These are phyloP conservation scores for Neocrepidodera transversa DNA, from an alignment of 2,888 invertebrate species.

Conservation along the genomic window DNA sequence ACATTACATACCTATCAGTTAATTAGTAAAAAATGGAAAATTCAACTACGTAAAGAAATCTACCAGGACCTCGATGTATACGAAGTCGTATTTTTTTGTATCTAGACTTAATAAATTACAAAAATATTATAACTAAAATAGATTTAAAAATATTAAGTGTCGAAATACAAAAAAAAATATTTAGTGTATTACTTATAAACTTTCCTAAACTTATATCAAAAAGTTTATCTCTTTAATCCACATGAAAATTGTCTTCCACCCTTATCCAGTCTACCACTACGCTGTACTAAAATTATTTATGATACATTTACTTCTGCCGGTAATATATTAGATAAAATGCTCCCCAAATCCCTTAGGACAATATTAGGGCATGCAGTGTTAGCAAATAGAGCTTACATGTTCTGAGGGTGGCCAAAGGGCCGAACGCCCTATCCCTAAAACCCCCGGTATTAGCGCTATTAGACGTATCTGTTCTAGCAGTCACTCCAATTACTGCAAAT, in stretches of 20 bases:
- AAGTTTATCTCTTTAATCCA: too few relatives aligned
- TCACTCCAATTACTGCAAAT: slow-evolving; percentile 55
- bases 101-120: too few relatives aligned
- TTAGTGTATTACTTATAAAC: too few relatives aligned
- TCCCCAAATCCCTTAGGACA: slow-evolving; percentile 54
- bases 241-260: slow-evolving; percentile 13
- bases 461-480: slow-evolving; percentile 55
- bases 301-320: slow-evolving; percentile 47
- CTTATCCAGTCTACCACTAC: slow-evolving; percentile 8
- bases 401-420: slow-evolving; percentile 43
- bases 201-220: too few relatives aligned
- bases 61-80: too few relatives aligned
- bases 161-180: too few relatives aligned
- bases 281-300: slow-evolving; percentile 43
- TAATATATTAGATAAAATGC: slow-evolving; percentile 53
- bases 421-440: slow-evolving; percentile 45
- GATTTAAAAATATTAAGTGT: too few relatives aligned
- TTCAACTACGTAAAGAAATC: too few relatives aligned
- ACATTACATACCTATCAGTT: too few relatives aligned
- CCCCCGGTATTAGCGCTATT: slow-evolving; percentile 55
- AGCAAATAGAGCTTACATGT: slow-evolving; percentile 55
- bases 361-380: slow-evolving; percentile 54
- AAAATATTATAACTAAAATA: too few relatives aligned
- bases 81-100: too few relatives aligned
- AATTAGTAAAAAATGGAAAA: too few relatives aligned